Evolutionary conservation across 2,888 invertebrate genomes (phyloP).

Genomic region (Leptopilina drosophilae): DNA sequence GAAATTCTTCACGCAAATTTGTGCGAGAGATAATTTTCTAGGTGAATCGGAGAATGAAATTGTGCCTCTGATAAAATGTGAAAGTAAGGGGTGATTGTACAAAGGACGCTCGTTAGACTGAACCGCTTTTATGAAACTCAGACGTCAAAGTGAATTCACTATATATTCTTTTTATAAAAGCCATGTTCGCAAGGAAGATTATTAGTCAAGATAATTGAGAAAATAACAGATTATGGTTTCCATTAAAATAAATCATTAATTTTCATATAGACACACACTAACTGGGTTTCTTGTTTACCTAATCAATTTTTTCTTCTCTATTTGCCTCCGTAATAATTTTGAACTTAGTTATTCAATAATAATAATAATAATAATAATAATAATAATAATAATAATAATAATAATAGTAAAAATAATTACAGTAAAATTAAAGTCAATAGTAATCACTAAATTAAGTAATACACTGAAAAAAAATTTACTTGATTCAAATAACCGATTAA

Average conservation of each 20-base stretch:
- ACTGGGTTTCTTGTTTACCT: too few relatives aligned
- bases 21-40: neutral
- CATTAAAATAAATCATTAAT: neutral
- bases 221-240: neutral
- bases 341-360: too few relatives aligned
- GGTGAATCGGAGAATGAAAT: conserved; percentile 11
- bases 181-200: neutral
- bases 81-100: conserved; percentile 25
- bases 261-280: neutral
- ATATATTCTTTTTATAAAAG: conserved; percentile 1
- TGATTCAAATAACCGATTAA: too few relatives aligned
- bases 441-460: too few relatives aligned
- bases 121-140: conserved; percentile 18
- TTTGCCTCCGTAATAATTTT: too few relatives aligned
- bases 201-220: conserved; percentile 4
- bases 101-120: conserved; percentile 26
- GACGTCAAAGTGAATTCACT: conserved; percentile 24
- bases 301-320: too few relatives aligned
- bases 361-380: too few relatives aligned
- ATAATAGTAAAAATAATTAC: too few relatives aligned
- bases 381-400: too few relatives aligned
- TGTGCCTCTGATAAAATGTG: conserved; percentile 19
- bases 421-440: too few relatives aligned
- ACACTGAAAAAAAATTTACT: too few relatives aligned
- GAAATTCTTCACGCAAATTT: neutral